Evolutionary conservation across 2,113 vertebrate genomes (phyloP), one percentile per base, ranked within the genome.

Genomic region (Pelmatolapia mariae): DNA sequence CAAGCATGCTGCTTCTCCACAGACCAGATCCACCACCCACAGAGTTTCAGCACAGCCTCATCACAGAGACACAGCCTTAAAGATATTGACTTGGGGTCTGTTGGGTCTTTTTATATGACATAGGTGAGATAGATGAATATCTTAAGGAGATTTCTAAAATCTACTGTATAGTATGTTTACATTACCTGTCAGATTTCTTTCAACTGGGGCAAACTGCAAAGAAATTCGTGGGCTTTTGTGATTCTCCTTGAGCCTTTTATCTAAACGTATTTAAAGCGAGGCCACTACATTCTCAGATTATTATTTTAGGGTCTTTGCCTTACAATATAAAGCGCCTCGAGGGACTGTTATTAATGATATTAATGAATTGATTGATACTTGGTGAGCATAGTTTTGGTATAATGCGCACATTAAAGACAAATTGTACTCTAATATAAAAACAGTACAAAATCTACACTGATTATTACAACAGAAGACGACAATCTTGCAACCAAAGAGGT

Each of bases 171-270:
- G 7, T 50, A 31, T 26, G 24, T 50, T 76, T 76, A 47, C 71
- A 50, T 76, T 50, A 50, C 24, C 71, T 50, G 24, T 76, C 40
- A 73, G 22, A 29, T 76, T 78, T 50, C 10, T 31, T 50, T 78
- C 43, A 78, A 73, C 22, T 0, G 66, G 38, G 66, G 22, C 2
- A 45, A 45, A 26, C 38, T 45, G 38, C 45, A 45, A 73, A 26
- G 24, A 76, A 50, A 76, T 12, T 76, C 6, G 3, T 24, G 19
- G 36, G n/a, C 22, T 31, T 76, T 50, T 2, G 16, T 76, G 40
- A 76, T 50, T 19, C 43, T 50, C 24, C 24, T 76, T 8, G 43
- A 45, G 24, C 71, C 43, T 12, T 76, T 19, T 76, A 50, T 50
- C 24, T 31, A 31, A 76, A 19, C 2, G 1, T 76, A 31, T 50